Evolutionary conservation across 2,113 vertebrate genomes (phyloP).

Genomic region (Hiodon alosoides): DNA sequence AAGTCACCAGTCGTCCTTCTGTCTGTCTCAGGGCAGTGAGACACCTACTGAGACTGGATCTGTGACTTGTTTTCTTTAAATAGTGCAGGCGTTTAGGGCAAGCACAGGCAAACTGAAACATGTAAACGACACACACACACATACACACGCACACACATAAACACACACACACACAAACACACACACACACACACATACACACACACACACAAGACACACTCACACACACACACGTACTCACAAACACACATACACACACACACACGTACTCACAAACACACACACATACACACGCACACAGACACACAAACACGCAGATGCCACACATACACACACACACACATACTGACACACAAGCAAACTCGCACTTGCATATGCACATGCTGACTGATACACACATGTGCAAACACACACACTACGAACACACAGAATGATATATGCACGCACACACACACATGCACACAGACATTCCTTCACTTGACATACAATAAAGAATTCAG

Average conservation of each 20-base stretch:
- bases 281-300: background rate
- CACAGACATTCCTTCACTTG: background rate
- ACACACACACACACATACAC: too few relatives aligned
- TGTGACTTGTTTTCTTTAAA: too few relatives aligned
- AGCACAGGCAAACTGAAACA: too few relatives aligned
- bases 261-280: background rate
- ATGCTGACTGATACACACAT: background rate
- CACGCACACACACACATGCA: background rate
- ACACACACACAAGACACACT: too few relatives aligned
- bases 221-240: too few relatives aligned
- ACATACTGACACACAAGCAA: background rate
- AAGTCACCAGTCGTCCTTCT: background rate
- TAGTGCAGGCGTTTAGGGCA: too few relatives aligned
- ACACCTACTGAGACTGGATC: background rate
- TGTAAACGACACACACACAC: too few relatives aligned
- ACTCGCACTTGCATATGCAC: background rate
- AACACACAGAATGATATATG: background rate
- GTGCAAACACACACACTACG: background rate
- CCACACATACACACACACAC: background rate
- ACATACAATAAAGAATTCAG: background rate
- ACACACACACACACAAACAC: too few relatives aligned
- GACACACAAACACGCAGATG: too few relatives aligned
- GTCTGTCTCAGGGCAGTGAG: background rate
- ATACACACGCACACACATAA: too few relatives aligned
- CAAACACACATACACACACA: too few relatives aligned